Evolutionary conservation across 2,797 vertebrate genomes (phyloP), one percentile per base, ranked within the genome.

Genomic region (Trachops cirrhosus): DNA sequence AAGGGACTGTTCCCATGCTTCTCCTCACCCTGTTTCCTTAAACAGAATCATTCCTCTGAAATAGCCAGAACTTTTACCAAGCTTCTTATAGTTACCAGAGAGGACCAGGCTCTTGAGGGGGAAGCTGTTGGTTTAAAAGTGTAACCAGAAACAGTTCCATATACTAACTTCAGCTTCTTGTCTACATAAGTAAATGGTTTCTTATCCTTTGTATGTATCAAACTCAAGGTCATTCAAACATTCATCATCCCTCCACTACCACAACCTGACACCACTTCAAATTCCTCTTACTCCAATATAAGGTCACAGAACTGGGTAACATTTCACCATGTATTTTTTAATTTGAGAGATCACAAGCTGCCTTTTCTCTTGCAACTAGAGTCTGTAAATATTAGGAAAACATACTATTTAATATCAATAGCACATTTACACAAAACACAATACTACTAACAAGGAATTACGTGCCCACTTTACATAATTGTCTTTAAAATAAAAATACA

Each of bases 381-480:
- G 85, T 94, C 95, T 97, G 97, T 95, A 97, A 98, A 82, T 97
- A 97, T 54, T 86, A 92, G 88, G 86, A 96, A 32, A 96, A 98
- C 4, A 67, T 98, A 98, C 98, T 98, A 98, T 1, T 90, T 96
- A 93, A n/a, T 95, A 94, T 84, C 92, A 97, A 96, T 92, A 98
- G 79, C 97, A 98, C 98, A 97, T 96, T 97, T 97, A 98, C 97
- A 98, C 94, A 97, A 86, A 97, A 95, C 89, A 97, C 95, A 94
- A 71, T 93, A 92, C 96, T 21, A 97, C 94, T 96, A 92, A 96
- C 26, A 21, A 87, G 96, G 86, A 93, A 96, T 82, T 97, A 83
- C 52, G 52, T 83, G 82, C 94, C 97, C 97, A 96, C 29, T 96
- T 97, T 97, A 95, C 67, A 4, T 82, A 95, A 95, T 62, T 94